Percentiles rank a stretch among this genome's conserved stretches.
Conservation (phyloP, 2,797 vertebrate genomes). For the Muscicapa striata region DNA sequence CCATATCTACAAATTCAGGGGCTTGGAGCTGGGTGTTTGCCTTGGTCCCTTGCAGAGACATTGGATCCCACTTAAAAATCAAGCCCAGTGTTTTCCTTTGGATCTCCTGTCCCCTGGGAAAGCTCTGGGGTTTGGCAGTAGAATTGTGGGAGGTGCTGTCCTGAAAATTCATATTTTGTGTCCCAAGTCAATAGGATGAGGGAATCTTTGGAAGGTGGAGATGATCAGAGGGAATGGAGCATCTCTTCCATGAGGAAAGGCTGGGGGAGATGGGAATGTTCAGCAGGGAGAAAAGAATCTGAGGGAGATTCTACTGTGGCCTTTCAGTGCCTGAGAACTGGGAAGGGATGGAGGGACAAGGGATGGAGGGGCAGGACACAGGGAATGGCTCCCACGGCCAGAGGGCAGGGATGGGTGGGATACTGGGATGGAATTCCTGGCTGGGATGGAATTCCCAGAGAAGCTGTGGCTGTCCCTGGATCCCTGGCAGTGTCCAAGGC, state of each 20-base stretch:
- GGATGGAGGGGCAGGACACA: neutral
- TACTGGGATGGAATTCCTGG: neutral
- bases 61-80: neutral
- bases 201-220: neutral
- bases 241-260: neutral
- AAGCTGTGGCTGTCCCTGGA: neutral
- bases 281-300: neutral
- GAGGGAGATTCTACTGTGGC: accelerated
- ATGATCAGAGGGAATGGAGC: neutral
- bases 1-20: neutral
- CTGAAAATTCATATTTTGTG: neutral
- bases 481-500: neutral
- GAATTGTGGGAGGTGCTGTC: neutral
- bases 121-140: neutral
- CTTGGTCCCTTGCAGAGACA: neutral
- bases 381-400: neutral
- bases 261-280: neutral
- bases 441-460: neutral
- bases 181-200: accelerated
- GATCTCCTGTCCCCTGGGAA: neutral
- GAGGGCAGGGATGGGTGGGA: neutral
- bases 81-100: neutral
- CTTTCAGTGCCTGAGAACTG: neutral
- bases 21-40: neutral
- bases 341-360: neutral